These are phyloP conservation scores for Apolygus lucorum DNA, from an alignment of 1,140 invertebrate genomes.

Conservation along the genomic window DNA sequence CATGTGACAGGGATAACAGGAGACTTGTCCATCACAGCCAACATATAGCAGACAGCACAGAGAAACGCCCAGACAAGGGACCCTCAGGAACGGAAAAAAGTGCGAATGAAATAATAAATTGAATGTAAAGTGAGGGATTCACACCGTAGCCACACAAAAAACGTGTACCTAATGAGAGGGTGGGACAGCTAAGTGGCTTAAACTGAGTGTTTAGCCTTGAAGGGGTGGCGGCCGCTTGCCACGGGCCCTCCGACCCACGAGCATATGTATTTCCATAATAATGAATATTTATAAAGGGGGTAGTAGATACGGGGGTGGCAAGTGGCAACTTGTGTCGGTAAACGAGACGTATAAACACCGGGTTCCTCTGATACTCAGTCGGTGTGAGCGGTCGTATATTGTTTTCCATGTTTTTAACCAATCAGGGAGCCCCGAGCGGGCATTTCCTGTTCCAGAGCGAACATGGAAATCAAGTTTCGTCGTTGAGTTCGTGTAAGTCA, in stretches of 20 bases:
- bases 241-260: background rate
- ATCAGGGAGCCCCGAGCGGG: too few species aligned
- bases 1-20: too few species aligned
- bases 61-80: too few species aligned
- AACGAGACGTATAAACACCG: too few species aligned
- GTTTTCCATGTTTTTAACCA: slow-evolving; percentile 9
- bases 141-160: background rate
- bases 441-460: too few species aligned
- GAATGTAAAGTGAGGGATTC: slow-evolving; percentile 4
- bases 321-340: background rate
- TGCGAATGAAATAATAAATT: slow-evolving; percentile 1
- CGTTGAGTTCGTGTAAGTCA: too few species aligned
- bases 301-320: background rate
- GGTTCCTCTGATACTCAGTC: too few species aligned
- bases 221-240: background rate
- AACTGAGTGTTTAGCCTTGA: slow-evolving; percentile 4
- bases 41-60: too few species aligned
- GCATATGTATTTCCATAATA: slow-evolving; percentile 17
- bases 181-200: slow-evolving; percentile 2
- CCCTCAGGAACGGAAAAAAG: background rate
- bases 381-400: too few species aligned
- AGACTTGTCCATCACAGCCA: too few species aligned
- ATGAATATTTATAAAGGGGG: slow-evolving; percentile 15
- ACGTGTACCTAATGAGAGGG: slow-evolving; percentile 3
- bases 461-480: too few species aligned